phyloP scores from a whole-genome alignment of 2,797 vertebrate genomes.

The Enteromius anoplus region DNA sequence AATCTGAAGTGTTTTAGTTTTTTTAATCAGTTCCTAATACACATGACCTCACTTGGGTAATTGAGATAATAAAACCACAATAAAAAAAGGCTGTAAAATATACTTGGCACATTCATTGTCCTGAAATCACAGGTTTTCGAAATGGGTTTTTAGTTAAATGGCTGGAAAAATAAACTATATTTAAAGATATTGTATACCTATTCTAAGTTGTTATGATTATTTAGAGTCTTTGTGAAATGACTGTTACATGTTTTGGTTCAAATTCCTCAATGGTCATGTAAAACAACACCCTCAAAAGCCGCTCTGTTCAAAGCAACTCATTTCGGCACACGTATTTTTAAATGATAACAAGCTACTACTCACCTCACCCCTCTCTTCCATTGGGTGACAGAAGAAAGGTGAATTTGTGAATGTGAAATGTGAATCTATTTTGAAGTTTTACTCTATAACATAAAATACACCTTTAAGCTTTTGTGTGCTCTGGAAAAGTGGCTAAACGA shows the following conservation, averaged over 20 bases:
- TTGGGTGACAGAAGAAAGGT: too few species aligned
- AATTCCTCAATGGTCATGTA: not conserved
- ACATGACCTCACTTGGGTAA: not conserved
- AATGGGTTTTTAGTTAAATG: not conserved
- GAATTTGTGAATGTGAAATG: too few species aligned
- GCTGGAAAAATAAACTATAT: not conserved
- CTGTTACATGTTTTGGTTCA: not conserved
- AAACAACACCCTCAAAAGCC: not conserved
- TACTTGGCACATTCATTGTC: not conserved
- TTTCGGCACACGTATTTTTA: too few species aligned
- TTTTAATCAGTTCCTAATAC: conserved; percentile 2
- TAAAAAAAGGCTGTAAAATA: not conserved
- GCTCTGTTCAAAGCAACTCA: too few species aligned
- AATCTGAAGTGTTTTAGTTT: not conserved
- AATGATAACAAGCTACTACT: too few species aligned
- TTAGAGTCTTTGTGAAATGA: not conserved
- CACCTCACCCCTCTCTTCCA: too few species aligned
- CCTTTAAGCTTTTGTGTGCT: not conserved
- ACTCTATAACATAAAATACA: not conserved
- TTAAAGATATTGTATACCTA: not conserved
- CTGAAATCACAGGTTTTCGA: not conserved
- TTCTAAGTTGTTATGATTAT: not conserved
- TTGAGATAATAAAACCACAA: not conserved
- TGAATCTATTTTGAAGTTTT: too few species aligned
- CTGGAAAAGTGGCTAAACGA: not conserved